Base-by-base conservation (phyloP, 1,140 invertebrate genomes). In the Whitmania pigra region DNA sequence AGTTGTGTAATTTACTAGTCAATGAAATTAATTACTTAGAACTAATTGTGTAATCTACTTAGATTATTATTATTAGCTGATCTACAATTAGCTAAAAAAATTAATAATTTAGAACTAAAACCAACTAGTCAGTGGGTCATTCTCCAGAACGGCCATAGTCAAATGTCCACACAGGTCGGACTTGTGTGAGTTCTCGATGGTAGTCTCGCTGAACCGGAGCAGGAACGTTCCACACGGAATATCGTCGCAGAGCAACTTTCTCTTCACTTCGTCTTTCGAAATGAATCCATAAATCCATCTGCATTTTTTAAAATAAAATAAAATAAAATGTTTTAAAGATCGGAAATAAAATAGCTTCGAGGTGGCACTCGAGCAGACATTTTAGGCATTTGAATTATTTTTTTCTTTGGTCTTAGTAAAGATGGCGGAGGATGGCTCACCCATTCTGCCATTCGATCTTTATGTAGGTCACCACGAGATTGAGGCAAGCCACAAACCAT, bases 221-320 rank as follows among this genome's bases (percentile, higher is more conserved):
- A 73, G 69, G 29, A 73, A 73, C 2, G 73, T 71, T 15, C 73
- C 73, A 7, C 31, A 25, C 5, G 31, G 60, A 63, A 63, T 63
- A 7, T 70, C 43, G 29, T 71, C 20, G 9, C 49, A 43, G 18
- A 36, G 25, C 73, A 73, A 53, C 18, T 55, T 67, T 17, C 40
- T 53, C 63, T 71, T 71, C 31, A 69, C 73, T 2, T 57, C 63
- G 20, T 71, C 55, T 40, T 73, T 73, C 7, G 68, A 72, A 15
- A 73, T 71, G 53, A 73, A 73, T 15, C 73, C 73, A 40, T 71
- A 73, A n/a, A 73, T 71, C 43, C 53, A 66, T 29, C 73, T 73
- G 20, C n/a, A n/a, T n/a, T n/a, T n/a, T n/a, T n/a, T n/a, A n/a
- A n/a, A n/a, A n/a, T n/a, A n/a, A n/a, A n/a, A n/a, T n/a, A n/a